Evolutionary conservation across 2,797 vertebrate genomes (phyloP), one percentile per base, ranked within the genome.

Genomic region (Tamandua tetradactyla): DNA sequence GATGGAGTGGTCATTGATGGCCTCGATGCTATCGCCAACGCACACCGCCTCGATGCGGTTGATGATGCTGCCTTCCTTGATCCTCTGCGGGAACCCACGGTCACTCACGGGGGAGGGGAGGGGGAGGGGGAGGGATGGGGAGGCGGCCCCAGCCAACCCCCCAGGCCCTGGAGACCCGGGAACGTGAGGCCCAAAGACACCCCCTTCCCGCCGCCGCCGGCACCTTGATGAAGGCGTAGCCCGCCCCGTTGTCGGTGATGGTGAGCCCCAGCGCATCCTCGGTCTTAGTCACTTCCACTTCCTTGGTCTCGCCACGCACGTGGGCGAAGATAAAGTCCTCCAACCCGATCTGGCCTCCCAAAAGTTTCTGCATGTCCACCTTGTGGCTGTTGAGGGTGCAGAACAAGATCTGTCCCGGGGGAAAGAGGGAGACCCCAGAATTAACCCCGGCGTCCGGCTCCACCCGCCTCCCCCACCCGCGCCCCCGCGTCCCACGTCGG

Each of bases 281-380:
- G 0, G 99, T 99, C 98, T 99, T 99, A 5, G 98, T 99, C 96
- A 99, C 99, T 97, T 99, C 99, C 96, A 99, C 99, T 96, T 99
- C 99, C 95, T 99, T 99, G 3, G 99, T 99, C 97, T 99, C 99
- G 0, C 99, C 99, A 9, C 99, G 98, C 69, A 99, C 98, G 0
- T 99, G 99, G 55, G 99, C 99, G 0, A 99, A 99, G 97, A 99
- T 99, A 96, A 99, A 99, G 94, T 99, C 99, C 97, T 99, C 99
- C 97, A 99, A 97, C 23, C 99, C 99, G 0, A 99, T 99, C 98
- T 99, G 99, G 0, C 99, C 99, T 0, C 99, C 99, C 76, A 99
- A 97, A 3, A 99, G 98, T 96, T 99, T 99, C 98, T 99, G 99
- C 99, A 99, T 99, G 98, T 99, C 99, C 93, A 99, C 99, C 94